Evolutionary conservation across 2,797 vertebrate species (phyloP).

Genomic region (Eulemur rubriventer): DNA sequence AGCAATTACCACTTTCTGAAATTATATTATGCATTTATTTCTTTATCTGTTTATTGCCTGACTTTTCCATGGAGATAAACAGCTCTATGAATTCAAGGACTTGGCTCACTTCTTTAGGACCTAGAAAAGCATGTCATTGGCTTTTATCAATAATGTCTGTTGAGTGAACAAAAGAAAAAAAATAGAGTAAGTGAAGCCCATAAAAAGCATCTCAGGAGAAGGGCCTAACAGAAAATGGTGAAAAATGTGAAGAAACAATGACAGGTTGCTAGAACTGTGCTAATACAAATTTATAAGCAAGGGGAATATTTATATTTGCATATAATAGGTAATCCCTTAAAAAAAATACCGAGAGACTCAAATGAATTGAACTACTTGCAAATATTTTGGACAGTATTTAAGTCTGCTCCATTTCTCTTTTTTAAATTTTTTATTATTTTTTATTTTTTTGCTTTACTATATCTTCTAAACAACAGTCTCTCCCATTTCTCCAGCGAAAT

Average conservation of each 20-base stretch:
- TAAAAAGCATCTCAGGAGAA: not conserved
- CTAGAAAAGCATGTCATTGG: not conserved
- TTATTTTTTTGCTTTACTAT: no score
- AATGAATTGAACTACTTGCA: not conserved
- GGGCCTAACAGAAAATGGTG: not conserved
- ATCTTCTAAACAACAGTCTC: no score
- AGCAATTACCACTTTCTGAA: not conserved
- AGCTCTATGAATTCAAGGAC: not conserved
- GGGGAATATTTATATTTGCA: not conserved
- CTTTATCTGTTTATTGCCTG: not conserved
- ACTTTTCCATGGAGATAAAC: not conserved
- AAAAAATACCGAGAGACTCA: not conserved
- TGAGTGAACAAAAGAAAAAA: not conserved
- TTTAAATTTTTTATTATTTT: no score
- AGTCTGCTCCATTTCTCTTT: not conserved
- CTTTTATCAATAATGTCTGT: not conserved
- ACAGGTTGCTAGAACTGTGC: not conserved
- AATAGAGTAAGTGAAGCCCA: not conserved
- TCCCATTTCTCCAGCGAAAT: not conserved
- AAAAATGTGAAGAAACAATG: not conserved
- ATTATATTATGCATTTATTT: not conserved
- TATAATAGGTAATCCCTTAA: not conserved
- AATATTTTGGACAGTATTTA: not conserved
- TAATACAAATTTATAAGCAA: not conserved
- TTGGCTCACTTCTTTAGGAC: not conserved